A percentile compares a stretch with the other conserved stretches of the same genome.
Conservation (phyloP, 2,888 invertebrate genomes). For the Lasioglossum pauxillum region DNA sequence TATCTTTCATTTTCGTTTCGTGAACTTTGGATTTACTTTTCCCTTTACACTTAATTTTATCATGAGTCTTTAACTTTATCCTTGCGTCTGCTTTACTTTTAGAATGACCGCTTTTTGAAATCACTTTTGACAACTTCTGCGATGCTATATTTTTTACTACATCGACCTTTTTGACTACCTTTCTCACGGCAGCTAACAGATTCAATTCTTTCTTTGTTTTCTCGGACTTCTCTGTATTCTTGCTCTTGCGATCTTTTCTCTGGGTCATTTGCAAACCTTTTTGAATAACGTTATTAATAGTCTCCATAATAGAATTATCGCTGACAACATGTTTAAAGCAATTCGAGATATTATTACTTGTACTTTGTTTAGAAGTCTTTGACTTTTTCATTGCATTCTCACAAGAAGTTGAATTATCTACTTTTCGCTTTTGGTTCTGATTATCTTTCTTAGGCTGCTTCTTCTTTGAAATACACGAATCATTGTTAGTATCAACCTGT, state of each 20-base stretch:
- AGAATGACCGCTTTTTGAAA: slow-evolving; percentile 59
- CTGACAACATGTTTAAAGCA: slow-evolving; percentile 68
- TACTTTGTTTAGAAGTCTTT: slow-evolving; percentile 78
- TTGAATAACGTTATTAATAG: slow-evolving; percentile 81
- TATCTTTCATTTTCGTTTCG: slow-evolving; percentile 55
- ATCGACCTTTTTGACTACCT: slow-evolving; percentile 84
- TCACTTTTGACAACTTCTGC: slow-evolving; percentile 72
- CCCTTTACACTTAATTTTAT: slow-evolving; percentile 65
- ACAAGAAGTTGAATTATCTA: slow-evolving; percentile 69
- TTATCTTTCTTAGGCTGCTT: slow-evolving; percentile 67
- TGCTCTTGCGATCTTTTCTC: slow-evolving; percentile 78
- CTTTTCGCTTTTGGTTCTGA: slow-evolving; percentile 75
- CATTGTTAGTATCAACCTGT: slow-evolving; percentile 55
- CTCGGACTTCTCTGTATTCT: slow-evolving; percentile 71
- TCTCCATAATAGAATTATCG: slow-evolving; percentile 82
- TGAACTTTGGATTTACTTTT: slow-evolving; percentile 56
- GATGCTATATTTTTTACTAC: slow-evolving; percentile 78
- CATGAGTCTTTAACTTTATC: slow-evolving; percentile 59
- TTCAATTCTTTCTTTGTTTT: slow-evolving; percentile 72
- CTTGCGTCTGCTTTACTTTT: slow-evolving; percentile 66
- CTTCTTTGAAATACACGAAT: slow-evolving; percentile 77
- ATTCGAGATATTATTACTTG: slow-evolving; percentile 73
- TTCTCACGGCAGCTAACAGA: slow-evolving; percentile 77
- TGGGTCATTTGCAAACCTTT: slow-evolving; percentile 80
- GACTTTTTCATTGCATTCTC: slow-evolving; percentile 77